Percentiles rank a stretch among this genome's conserved stretches.
Conservation (phyloP, 1,140 invertebrate genomes). For the Hypsibius dujardini region DNA sequence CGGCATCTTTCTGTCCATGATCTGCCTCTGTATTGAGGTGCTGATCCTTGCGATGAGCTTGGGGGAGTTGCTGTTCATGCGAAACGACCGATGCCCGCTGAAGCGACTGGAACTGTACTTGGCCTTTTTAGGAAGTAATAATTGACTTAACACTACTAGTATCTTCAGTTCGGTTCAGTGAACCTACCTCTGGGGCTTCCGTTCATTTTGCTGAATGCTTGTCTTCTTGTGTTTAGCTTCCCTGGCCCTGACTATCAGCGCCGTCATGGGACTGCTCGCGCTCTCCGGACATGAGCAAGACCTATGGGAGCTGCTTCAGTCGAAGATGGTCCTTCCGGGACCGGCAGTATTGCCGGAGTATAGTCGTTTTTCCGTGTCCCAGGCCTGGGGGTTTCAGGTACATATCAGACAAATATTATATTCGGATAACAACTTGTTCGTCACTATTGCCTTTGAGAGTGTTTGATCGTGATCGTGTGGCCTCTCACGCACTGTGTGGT, state of each 20-base stretch:
- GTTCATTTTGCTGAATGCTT: too few species aligned
- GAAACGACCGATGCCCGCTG: not conserved
- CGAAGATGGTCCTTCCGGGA: too few species aligned
- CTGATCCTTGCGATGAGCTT: not conserved
- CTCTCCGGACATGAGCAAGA: not conserved
- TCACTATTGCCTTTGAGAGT: too few species aligned
- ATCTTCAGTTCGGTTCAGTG: too few species aligned
- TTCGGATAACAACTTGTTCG: too few species aligned
- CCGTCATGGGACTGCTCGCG: not conserved
- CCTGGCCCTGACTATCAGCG: not conserved
- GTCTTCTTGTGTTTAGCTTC: too few species aligned
- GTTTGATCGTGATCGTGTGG: too few species aligned
- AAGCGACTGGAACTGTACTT: not conserved
- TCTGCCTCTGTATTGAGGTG: not conserved
- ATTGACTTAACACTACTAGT: too few species aligned
- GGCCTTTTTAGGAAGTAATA: too few species aligned
- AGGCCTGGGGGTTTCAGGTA: constrained; percentile 12
- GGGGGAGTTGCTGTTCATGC: not conserved
- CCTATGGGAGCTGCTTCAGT: not conserved
- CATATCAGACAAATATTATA: too few species aligned
- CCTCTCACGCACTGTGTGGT: too few species aligned
- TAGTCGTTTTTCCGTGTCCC: not conserved
- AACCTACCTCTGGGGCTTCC: too few species aligned
- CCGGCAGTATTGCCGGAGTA: not conserved
- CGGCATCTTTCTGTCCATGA: not conserved